These are phyloP conservation scores for Diaperis boleti DNA, from an alignment of 2,888 invertebrate genomes.

Conservation along the genomic window DNA sequence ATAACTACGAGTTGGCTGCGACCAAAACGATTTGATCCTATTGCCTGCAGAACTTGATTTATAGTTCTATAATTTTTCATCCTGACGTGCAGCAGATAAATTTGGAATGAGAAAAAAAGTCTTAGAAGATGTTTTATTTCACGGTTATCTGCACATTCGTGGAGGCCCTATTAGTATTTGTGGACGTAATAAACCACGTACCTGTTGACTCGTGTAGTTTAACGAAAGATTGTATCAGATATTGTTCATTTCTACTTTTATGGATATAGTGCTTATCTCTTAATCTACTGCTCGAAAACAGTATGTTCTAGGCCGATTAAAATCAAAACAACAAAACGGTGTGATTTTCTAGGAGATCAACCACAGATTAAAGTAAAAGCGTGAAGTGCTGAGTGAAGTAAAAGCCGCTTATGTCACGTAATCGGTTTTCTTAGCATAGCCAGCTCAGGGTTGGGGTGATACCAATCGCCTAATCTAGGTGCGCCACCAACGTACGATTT, in stretches of 20 bases:
- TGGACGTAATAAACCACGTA: neutral
- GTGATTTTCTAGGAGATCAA: constrained; percentile 10
- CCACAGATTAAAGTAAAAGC: constrained; percentile 17
- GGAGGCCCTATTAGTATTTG: neutral
- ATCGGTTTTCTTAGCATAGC: constrained; percentile 25
- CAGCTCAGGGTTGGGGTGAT: constrained; percentile 11
- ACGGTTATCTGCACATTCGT: no score
- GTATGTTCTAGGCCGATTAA: constrained; percentile 4
- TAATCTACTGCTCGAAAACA: neutral
- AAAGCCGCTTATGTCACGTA: constrained; percentile 29
- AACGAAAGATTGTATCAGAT: constrained; percentile 2
- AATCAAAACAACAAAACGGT: constrained; percentile 28
- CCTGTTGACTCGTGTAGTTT: neutral
- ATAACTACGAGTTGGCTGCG: no score
- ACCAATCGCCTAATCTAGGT: constrained; percentile 2
- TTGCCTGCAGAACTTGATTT: no score
- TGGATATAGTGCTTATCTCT: constrained; percentile 1
- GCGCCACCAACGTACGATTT: constrained; percentile 16
- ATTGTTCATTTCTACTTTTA: constrained; percentile 6
- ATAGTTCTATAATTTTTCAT: no score
- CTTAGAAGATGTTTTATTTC: no score
- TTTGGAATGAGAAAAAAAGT: no score
- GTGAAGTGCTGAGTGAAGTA: constrained; percentile 11
- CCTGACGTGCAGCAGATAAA: no score
- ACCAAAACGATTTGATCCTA: no score